These are phyloP conservation scores for Halcyon badia DNA, from an alignment of 2,797 vertebrate species.

Conservation along the genomic window DNA sequence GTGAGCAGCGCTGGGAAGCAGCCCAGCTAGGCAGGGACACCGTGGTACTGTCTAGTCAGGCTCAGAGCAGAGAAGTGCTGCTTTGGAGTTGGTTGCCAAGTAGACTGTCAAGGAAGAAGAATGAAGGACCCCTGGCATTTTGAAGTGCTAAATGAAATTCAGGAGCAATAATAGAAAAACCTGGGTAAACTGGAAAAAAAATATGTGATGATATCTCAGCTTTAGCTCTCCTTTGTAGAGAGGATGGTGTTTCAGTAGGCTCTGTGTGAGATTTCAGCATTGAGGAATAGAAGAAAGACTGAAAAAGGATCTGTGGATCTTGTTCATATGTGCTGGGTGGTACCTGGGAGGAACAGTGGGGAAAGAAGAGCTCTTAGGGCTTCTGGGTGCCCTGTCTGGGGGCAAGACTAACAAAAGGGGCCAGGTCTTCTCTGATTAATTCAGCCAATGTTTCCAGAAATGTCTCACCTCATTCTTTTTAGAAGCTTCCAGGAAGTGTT, in stretches of 20 bases:
- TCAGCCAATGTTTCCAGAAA: background rate
- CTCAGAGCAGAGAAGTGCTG: background rate
- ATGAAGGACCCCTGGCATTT: background rate
- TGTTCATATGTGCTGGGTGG: background rate
- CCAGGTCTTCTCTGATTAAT: background rate
- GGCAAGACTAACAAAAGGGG: background rate
- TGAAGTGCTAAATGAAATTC: background rate
- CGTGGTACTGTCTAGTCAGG: background rate
- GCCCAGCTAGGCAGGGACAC: background rate
- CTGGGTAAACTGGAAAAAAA: background rate
- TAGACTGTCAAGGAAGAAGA: background rate
- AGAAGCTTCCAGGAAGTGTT: background rate
- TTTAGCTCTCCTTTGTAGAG: background rate
- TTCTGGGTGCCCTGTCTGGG: background rate
- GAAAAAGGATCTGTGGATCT: background rate
- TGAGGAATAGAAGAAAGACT: background rate
- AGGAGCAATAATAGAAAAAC: background rate
- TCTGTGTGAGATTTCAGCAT: background rate
- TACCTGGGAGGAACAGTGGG: background rate
- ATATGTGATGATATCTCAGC: no score
- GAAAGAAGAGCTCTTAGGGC: background rate
- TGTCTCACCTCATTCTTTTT: background rate
- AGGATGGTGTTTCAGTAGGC: background rate
- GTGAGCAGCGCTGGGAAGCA: background rate
- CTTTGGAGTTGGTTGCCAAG: background rate